Evolutionary conservation across 2,888 invertebrate genomes (phyloP), one percentile per base, ranked within the genome.

Genomic region (Leistus spinibarbis): DNA sequence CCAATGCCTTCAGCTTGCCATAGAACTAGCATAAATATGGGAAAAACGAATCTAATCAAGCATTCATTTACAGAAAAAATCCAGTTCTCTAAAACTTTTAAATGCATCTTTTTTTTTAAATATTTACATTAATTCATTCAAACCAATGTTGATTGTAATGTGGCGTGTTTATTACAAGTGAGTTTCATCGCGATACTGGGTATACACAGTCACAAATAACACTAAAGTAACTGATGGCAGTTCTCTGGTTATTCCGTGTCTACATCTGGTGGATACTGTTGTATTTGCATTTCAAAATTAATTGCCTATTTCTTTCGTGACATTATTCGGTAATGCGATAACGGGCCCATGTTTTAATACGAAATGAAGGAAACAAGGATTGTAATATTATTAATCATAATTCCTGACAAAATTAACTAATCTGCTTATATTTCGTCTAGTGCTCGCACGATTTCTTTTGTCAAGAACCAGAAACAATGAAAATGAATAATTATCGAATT

Each of bases 261-360:
- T 13, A 40, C 40, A 40, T 40, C 40, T 40, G 40, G 5, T n/a
- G 7, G 19, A 56, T 10, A 56, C 60, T 24, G 17, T 23, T 13
- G 27, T 69, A 69, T 69, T 69, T 69, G 69, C 57, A 69, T 69
- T 69, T 69, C 60, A 69, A 69, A 57, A 69, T 69, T 69, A 69
- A 69, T 69, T 69, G 60, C 60, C 54, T 19, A 69, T 69, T 69
- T 69, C 69, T 60, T 24, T n/a, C 60, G 69, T 69, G 69, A 16
- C 17, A 13, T 19, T 40, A 10, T 40, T 40, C 40, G 40, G 40
- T 27, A 65, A 63, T n/a, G n/a, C n/a, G 22, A 63, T 20, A 63
- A 65, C 16, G 53, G 40, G 9, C 40, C 19, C 23, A 10, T 9
- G 19, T 40, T 17, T 24, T 20, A 40, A 65, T 65, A 40, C 40